These are phyloP conservation scores for Bombus balteatus DNA, from an alignment of 1,140 invertebrate species.

Conservation along the genomic window DNA sequence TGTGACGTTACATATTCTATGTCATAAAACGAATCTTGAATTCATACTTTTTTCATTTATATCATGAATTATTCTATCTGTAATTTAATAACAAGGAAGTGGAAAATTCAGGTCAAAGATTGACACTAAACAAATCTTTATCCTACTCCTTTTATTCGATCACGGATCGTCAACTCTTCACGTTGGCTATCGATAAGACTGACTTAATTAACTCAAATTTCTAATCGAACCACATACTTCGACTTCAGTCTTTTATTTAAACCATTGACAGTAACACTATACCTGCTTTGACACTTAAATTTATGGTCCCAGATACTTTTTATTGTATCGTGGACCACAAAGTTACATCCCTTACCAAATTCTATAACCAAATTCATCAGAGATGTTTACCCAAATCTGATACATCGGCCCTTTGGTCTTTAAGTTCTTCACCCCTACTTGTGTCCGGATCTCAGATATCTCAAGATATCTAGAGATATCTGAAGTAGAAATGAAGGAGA, in stretches of 20 bases:
- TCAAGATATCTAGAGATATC: neutral
- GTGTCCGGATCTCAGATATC: neutral
- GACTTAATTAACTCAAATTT: neutral
- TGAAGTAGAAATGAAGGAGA: neutral
- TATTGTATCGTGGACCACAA: too few species aligned
- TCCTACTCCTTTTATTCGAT: too few species aligned
- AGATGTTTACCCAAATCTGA: neutral
- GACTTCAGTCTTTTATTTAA: neutral
- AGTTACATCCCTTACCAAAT: too few species aligned
- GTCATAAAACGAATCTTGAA: neutral
- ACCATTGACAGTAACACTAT: neutral
- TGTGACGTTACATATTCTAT: neutral
- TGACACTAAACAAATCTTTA: too few species aligned
- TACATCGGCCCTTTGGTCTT: neutral
- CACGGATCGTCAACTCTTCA: neutral
- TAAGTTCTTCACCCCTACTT: too few species aligned
- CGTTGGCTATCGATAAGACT: neutral
- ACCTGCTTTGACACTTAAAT: neutral
- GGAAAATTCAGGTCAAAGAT: neutral
- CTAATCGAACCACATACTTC: neutral
- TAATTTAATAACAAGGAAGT: neutral
- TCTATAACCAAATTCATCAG: neutral
- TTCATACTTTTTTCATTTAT: neutral
- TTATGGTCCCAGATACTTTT: neutral
- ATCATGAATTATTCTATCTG: neutral